These are phyloP conservation scores for Oscheius sp. DNA, from an alignment of 2,888 invertebrate species.

Conservation along the genomic window DNA sequence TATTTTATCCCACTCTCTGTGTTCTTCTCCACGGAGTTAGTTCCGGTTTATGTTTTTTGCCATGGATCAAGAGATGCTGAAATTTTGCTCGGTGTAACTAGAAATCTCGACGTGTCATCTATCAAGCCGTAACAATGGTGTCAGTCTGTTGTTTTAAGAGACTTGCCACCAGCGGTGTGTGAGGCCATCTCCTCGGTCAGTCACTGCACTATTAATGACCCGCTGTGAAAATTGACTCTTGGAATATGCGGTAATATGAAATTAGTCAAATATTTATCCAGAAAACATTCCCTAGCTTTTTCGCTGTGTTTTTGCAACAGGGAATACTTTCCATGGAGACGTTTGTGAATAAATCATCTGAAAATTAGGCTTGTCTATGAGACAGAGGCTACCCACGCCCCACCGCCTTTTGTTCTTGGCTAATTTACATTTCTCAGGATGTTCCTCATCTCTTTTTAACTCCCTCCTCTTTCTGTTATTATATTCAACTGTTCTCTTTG, in stretches of 20 bases:
- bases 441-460: too few species aligned
- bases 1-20: too few species aligned
- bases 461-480: too few species aligned
- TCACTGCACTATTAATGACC: too few species aligned
- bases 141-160: conserved; percentile 36
- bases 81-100: conserved; percentile 12
- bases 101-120: conserved; percentile 26
- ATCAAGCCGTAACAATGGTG: conserved; percentile 35
- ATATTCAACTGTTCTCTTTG: too few species aligned
- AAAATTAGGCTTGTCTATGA: conserved; percentile 18
- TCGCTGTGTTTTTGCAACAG: too few species aligned
- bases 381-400: not conserved
- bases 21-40: too few species aligned
- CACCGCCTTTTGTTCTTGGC: not conserved
- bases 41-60: too few species aligned
- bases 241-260: not conserved
- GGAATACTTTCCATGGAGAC: conserved; percentile 13
- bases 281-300: too few species aligned
- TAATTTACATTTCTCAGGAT: too few species aligned
- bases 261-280: not conserved
- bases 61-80: too few species aligned
- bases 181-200: conserved; percentile 5
- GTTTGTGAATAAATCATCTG: conserved; percentile 24
- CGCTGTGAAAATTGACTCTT: not conserved
- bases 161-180: conserved; percentile 15